Evolutionary conservation across 2,113 vertebrate genomes (phyloP).

Genomic region (Lanius collurio): DNA sequence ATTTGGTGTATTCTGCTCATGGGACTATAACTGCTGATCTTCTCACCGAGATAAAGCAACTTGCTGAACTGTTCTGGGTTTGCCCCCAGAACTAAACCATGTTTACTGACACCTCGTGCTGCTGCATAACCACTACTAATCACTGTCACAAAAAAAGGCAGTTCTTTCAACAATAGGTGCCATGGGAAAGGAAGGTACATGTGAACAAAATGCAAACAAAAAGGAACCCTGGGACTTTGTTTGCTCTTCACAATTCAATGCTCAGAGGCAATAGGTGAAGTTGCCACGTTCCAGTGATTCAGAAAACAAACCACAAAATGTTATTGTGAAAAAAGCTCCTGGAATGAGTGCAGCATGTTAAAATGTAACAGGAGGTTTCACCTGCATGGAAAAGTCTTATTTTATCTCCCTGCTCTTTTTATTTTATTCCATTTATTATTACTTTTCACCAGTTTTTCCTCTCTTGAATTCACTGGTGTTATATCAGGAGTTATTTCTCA

Average conservation of each 20-base stretch:
- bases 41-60: neutral
- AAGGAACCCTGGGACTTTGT: neutral
- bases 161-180: neutral
- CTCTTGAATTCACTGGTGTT: neutral
- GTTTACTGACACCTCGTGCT: neutral
- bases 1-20: rapidly evolving
- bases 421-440: neutral
- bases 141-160: neutral
- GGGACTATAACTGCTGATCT: neutral
- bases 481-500: neutral
- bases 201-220: conserved; percentile 9
- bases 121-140: neutral
- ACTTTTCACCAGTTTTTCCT: neutral
- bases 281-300: conserved; percentile 34
- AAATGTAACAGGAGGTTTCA: neutral
- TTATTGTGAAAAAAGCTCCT: conserved; percentile 1
- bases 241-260: conserved; percentile 45
- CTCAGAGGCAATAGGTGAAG: conserved; percentile 52
- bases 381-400: neutral
- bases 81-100: neutral
- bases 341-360: neutral
- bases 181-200: neutral
- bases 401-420: neutral
- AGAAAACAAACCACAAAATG: neutral
- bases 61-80: neutral